These are phyloP conservation scores for Tupaia tana DNA, from an alignment of 2,113 vertebrate genomes.

Conservation along the genomic window DNA sequence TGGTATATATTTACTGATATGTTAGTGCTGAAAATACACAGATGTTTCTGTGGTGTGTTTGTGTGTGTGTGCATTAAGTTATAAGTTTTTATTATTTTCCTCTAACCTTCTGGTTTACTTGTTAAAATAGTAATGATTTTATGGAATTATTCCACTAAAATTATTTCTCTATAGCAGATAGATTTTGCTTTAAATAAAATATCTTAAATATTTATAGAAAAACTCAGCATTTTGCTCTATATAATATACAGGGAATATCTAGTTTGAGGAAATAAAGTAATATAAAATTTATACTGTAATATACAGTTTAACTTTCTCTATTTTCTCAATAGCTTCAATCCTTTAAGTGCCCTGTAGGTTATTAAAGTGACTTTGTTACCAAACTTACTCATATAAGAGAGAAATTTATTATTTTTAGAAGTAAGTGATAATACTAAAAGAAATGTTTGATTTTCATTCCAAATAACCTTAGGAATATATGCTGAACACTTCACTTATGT, in stretches of 20 bases:
- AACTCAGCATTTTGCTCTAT: not conserved
- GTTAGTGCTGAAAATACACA: not conserved
- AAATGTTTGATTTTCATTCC: not conserved
- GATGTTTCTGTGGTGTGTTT: not conserved
- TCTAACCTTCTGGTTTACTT: not conserved
- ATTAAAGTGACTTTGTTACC: conserved; percentile 1
- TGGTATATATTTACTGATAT: not conserved
- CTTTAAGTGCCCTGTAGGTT: not conserved
- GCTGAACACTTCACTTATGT: not conserved
- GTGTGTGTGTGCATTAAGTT: not conserved
- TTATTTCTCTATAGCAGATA: not conserved
- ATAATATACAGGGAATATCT: not conserved
- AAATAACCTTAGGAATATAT: not conserved
- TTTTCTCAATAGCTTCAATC: not conserved
- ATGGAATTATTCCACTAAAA: not conserved
- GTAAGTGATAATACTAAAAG: conserved; percentile 1
- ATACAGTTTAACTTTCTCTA: not conserved
- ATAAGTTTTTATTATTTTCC: not conserved
- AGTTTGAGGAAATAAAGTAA: not conserved
- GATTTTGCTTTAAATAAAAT: not conserved
- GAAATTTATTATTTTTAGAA: not conserved
- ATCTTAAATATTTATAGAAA: not conserved
- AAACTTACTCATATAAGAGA: not conserved
- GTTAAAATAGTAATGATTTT: not conserved
- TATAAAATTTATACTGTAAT: not conserved